These are phyloP conservation scores for Pogonomyrmex californicus DNA, from an alignment of 1,140 invertebrate species.

Conservation along the genomic window DNA sequence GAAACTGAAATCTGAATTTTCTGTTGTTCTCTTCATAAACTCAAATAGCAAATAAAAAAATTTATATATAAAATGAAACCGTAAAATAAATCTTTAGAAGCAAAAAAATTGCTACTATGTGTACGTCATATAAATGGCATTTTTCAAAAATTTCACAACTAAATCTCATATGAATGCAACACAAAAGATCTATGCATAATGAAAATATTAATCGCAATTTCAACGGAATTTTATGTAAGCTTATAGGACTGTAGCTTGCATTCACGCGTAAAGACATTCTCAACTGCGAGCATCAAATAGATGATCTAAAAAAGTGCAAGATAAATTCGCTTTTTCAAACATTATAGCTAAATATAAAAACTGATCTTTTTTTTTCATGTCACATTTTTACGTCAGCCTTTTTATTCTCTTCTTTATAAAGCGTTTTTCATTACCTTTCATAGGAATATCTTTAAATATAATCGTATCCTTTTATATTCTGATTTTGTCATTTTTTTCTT, in stretches of 20 bases:
- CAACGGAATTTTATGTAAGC: conserved; percentile 24
- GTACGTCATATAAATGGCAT: neutral
- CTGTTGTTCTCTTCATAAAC: neutral
- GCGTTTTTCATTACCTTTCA: neutral
- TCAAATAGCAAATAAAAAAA: conserved; percentile 16
- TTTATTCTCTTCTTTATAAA: conserved; percentile 13
- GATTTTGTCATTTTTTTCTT: neutral
- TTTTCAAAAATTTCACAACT: conserved; percentile 28
- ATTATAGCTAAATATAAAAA: conserved; percentile 25
- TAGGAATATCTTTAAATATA: conserved; percentile 4
- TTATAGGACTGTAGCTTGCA: conserved; percentile 13
- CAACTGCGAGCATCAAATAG: neutral
- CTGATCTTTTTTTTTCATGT: neutral
- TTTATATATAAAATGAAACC: neutral
- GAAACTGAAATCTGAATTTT: conserved; percentile 23
- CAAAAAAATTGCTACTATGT: conserved; percentile 8
- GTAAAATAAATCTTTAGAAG: conserved; percentile 23
- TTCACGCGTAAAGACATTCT: neutral
- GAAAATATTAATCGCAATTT: conserved; percentile 44
- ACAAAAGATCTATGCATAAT: conserved; percentile 22
- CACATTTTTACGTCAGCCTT: neutral
- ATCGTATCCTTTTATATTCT: neutral
- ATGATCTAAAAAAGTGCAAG: neutral
- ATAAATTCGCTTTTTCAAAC: conserved; percentile 16
- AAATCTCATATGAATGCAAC: neutral